Evolutionary conservation across 2,797 vertebrate species (phyloP), one percentile per base, ranked within the genome.

Genomic region (Sciurus vulgaris): DNA sequence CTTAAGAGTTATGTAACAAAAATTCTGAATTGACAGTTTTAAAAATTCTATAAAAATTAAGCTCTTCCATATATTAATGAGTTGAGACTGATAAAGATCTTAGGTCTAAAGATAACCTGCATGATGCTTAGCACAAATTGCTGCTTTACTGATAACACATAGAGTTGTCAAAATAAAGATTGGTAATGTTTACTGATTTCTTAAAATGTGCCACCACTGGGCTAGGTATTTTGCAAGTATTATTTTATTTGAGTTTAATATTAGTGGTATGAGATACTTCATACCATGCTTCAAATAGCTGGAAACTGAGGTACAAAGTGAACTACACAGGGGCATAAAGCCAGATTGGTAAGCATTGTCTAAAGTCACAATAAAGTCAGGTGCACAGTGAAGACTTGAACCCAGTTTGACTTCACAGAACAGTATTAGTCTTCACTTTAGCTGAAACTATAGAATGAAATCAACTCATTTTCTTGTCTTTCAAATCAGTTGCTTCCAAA

Each of bases 161-260:
- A 54, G 14, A 44, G 20, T 67, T 69, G 54, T 38, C 47, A 89
- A 82, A 91, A 82, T 26, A 1, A 77, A 41, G 22, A 70, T 41
- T 22, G 5, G 8, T 95, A 51, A 82, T 47, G 11, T 49, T 12
- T 72, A 38, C 61, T 65, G 38, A 67, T 69, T 70, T 51, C 20
- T 82, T 59, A 28, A 12, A 73, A 41, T 35, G 30, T 35, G 3
- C 17, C 7, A n/a, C 3, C 35, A 38, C 4, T 33, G 13, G 20
- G 9, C 3, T 70, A 61, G 30, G 24, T 56, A 49, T 6, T 59
- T 56, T 54, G 24, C 6, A 86, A n/a, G 2, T 69, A 63, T 74
- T 93, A 38, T 93, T 89, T 91, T 54, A 86, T 78, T 81, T 96
- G 22, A 56, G 22, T 3, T 54, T 77, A 69, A 35, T 76, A 41